Percentiles rank a stretch among this genome's conserved stretches.
These are phyloP conservation scores for Muscidifurax raptorellus DNA, from an alignment of 1,140 invertebrate species.

Conservation along the genomic window DNA sequence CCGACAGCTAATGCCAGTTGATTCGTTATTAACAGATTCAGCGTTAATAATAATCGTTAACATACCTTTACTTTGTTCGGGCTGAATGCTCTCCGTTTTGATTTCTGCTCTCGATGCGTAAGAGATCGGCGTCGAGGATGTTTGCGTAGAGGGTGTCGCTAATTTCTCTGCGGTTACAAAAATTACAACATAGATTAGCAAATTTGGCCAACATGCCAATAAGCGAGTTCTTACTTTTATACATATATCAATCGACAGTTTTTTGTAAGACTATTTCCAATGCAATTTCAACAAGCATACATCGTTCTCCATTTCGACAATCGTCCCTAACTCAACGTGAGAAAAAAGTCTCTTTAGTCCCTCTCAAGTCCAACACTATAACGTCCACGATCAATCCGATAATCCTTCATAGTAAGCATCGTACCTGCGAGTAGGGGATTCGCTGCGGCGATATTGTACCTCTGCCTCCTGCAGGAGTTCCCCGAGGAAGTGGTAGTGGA, in stretches of 20 bases:
- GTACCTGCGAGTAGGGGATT: constrained; percentile 86
- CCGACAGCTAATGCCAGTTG: constrained; percentile 13
- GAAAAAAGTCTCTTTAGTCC: no score
- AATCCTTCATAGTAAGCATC: background rate
- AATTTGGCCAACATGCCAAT: background rate
- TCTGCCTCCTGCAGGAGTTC: constrained; percentile 78
- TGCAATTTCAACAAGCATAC: no score
- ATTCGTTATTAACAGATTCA: background rate
- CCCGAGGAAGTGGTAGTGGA: constrained; percentile 70
- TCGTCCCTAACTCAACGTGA: no score
- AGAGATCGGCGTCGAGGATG: constrained; percentile 67
- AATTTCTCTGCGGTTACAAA: constrained; percentile 72
- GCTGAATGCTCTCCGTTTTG: constrained; percentile 73
- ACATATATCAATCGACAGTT: no score
- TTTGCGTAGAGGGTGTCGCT: constrained; percentile 73
- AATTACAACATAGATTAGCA: constrained; percentile 37
- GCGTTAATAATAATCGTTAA: background rate
- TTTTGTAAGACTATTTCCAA: constrained; percentile 21
- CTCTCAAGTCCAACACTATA: no score
- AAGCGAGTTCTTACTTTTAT: no score
- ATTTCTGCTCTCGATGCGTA: constrained; percentile 72
- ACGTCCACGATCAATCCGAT: constrained; percentile 2
- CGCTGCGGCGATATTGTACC: constrained; percentile 87
- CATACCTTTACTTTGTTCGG: constrained; percentile 74
- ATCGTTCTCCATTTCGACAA: no score